Evolutionary conservation across 2,888 invertebrate species (phyloP).

Genomic region (Salticus scenicus): DNA sequence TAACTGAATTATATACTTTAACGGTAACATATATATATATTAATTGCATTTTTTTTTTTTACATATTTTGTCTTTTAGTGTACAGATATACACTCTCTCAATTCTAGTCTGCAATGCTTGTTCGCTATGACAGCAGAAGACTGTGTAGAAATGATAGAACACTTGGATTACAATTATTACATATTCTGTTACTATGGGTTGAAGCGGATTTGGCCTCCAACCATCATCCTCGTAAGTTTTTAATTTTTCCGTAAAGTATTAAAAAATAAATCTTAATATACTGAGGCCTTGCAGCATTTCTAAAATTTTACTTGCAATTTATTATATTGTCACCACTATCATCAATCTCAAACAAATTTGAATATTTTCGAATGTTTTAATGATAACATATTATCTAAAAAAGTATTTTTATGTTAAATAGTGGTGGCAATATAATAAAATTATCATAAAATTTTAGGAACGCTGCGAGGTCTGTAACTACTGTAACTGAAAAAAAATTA

Average conservation of each 20-base stretch:
- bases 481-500: no score
- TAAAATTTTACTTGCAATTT: no score
- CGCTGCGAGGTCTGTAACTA: no score
- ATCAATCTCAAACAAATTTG: no score
- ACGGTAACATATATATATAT: not conserved
- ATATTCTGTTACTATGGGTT: constrained; percentile 75
- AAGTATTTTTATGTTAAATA: no score
- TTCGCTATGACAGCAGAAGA: constrained; percentile 75
- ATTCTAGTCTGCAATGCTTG: constrained; percentile 73
- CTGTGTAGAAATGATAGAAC: constrained; percentile 76
- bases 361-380: no score
- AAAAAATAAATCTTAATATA: not conserved
- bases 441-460: no score
- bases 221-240: constrained; percentile 74
- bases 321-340: no score
- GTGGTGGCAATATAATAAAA: no score
- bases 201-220: constrained; percentile 66
- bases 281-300: not conserved
- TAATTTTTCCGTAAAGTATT: no score
- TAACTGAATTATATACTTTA: not conserved
- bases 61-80: constrained; percentile 55
- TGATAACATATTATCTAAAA: no score
- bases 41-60: not conserved
- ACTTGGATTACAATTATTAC: constrained; percentile 76
- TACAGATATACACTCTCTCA: constrained; percentile 56